Base-by-base conservation (phyloP, 2,113 vertebrate species). In the Percopsis transmontana region DNA sequence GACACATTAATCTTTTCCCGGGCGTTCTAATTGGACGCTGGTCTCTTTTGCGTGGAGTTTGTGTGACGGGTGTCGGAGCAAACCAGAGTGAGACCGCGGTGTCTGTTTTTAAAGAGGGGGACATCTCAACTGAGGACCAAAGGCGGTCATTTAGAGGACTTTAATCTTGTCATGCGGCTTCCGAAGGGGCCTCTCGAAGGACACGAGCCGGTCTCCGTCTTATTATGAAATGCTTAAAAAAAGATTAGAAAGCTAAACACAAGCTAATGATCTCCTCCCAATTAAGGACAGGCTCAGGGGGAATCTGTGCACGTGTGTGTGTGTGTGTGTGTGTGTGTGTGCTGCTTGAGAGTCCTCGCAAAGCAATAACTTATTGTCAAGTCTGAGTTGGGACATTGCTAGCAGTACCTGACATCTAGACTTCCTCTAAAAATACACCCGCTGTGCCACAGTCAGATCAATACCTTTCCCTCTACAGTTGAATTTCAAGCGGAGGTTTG, bases 191-290 rank as follows among this genome's bases (percentile, higher is more conserved):
- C 18, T 76, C 80, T 86, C 75, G 33, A 14, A 27, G 63, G 81
- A 77, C 54, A 76, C 73, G 75, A 65, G 61, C 65, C 58, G 66
- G 68, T 72, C 70, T 83, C 65, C 3, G 55, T 81, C 80, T 87
- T 84, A 83, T 89, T 80, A 84, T 80, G 72, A 77, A 85, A 82
- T 71, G 63, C 75, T 82, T 85, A 60, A 77, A 84, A 89, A 84
- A 87, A 82, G 79, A 87, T 77, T 72, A 70, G 55, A 72, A 44
- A 38, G 54, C 70, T 48, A 57, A 24, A 69, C 70, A 84, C 52
- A n/a, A 41, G 40, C 74, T 82, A 84, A 87, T 80, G 82, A 87
- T 82, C 76, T 82, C 66, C 60, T 77, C 79, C 77, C 78, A 83
- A 89, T 88, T 87, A 88, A 63, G 68, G 69, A 44, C 19, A 62